Evolutionary conservation across 2,888 invertebrate species (phyloP).

Genomic region (Osmoderma eremita): DNA sequence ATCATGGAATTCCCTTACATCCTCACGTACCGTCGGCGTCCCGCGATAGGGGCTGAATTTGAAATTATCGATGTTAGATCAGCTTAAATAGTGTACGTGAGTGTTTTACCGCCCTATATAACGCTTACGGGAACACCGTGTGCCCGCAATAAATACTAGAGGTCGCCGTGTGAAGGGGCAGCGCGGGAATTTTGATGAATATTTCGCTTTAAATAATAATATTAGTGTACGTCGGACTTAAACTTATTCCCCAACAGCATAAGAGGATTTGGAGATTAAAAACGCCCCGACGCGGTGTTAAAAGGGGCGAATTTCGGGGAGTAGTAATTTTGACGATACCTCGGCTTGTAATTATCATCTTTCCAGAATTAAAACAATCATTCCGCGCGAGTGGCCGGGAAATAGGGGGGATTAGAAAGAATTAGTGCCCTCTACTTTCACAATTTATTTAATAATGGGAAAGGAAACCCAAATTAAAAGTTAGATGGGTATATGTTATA

Average conservation of each 20-base stretch:
- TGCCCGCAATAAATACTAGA: neutral
- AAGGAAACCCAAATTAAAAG: no score
- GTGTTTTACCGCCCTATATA: neutral
- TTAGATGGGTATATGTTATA: no score
- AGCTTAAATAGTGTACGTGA: conserved; percentile 23
- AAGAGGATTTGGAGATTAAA: conserved; percentile 12
- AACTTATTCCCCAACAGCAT: no score
- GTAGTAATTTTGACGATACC: conserved; percentile 19
- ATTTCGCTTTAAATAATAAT: no score
- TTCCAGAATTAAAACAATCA: conserved; percentile 36
- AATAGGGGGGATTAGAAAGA: conserved; percentile 23
- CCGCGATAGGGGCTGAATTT: conserved; percentile 23
- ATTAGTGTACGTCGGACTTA: no score
- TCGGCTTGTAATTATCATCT: conserved; percentile 43
- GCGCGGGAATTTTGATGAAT: no score
- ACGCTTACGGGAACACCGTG: no score
- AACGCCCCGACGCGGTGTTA: neutral
- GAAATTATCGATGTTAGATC: conserved; percentile 34
- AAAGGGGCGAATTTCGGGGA: conserved; percentile 5
- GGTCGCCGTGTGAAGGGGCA: neutral
- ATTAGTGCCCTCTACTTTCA: no score
- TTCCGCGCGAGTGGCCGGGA: conserved; percentile 34
- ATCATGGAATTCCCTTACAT: conserved; percentile 38
- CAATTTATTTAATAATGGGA: no score
- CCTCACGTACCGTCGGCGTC: conserved; percentile 31